These are phyloP conservation scores for Nephrotoma guestfalica DNA, from an alignment of 2,888 invertebrate genomes.

Conservation along the genomic window DNA sequence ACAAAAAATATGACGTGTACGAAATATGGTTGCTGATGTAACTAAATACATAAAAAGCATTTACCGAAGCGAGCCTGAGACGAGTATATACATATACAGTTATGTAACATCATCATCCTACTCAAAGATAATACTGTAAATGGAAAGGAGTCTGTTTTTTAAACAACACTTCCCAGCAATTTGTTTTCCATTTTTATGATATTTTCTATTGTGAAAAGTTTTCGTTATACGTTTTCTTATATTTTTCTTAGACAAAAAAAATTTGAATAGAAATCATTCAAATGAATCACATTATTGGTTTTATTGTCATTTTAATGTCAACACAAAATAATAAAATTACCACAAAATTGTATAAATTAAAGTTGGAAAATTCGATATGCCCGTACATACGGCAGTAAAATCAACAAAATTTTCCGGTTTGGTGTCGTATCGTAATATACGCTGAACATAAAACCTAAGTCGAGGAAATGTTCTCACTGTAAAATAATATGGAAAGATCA, in stretches of 20 bases:
- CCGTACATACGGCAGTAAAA: too few relatives aligned
- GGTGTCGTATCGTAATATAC: not conserved
- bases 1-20: not conserved
- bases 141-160: not conserved
- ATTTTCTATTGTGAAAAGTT: not conserved
- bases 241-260: not conserved
- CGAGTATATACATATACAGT: not conserved
- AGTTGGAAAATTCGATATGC: not conserved
- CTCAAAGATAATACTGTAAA: not conserved
- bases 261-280: not conserved
- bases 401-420: not conserved
- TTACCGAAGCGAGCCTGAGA: not conserved
- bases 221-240: not conserved
- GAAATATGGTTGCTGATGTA: too few relatives aligned
- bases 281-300: not conserved
- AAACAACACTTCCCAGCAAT: not conserved
- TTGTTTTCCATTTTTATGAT: not conserved
- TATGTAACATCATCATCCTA: not conserved
- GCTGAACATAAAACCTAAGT: not conserved
- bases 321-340: not conserved
- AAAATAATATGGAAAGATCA: not conserved
- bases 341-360: not conserved
- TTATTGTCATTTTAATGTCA: not conserved
- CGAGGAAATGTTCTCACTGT: not conserved
- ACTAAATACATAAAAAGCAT: not conserved